A percentile compares a stretch with the other conserved stretches of the same genome.
These are phyloP conservation scores for Eledone cirrhosa DNA, from an alignment of 2,888 invertebrate genomes.

Conservation along the genomic window DNA sequence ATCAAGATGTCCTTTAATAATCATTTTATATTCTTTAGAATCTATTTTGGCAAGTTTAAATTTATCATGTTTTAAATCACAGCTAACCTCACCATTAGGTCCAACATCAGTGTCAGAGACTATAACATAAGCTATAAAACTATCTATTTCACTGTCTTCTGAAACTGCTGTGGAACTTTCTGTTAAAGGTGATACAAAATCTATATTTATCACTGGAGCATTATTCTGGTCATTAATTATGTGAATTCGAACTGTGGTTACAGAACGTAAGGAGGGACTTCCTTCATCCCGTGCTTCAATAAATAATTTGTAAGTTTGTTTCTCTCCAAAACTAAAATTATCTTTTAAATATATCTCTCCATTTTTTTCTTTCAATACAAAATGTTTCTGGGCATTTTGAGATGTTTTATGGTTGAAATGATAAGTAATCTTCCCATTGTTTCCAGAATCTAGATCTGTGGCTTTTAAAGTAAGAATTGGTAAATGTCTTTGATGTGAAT, in stretches of 20 bases:
- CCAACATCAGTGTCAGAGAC: constrained; percentile 46
- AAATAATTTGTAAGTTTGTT: neutral
- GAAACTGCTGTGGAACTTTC: constrained; percentile 39
- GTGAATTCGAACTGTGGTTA: constrained; percentile 42
- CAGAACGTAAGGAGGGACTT: constrained; percentile 2
- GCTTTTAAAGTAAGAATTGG: neutral
- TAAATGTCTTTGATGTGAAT: neutral
- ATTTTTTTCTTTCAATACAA: neutral
- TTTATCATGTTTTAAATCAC: constrained; percentile 37
- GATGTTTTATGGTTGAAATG: constrained; percentile 18
- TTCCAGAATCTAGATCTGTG: neutral
- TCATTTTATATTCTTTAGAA: constrained; percentile 44
- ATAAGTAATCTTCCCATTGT: constrained; percentile 18
- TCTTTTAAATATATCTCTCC: constrained; percentile 5
- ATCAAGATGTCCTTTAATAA: constrained; percentile 40
- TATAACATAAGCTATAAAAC: constrained; percentile 45
- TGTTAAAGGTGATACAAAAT: constrained; percentile 37
- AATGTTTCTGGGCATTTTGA: neutral
- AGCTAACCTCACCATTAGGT: constrained; percentile 47
- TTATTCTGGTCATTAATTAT: constrained; percentile 91
- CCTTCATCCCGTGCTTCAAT: neutral
- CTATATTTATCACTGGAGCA: constrained; percentile 75
- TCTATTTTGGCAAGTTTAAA: constrained; percentile 43
- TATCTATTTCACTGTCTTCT: constrained; percentile 45
- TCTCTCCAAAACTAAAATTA: neutral